These are phyloP conservation scores for Myiotriccus ornatus DNA, from an alignment of 2,797 vertebrate species.

Conservation along the genomic window DNA sequence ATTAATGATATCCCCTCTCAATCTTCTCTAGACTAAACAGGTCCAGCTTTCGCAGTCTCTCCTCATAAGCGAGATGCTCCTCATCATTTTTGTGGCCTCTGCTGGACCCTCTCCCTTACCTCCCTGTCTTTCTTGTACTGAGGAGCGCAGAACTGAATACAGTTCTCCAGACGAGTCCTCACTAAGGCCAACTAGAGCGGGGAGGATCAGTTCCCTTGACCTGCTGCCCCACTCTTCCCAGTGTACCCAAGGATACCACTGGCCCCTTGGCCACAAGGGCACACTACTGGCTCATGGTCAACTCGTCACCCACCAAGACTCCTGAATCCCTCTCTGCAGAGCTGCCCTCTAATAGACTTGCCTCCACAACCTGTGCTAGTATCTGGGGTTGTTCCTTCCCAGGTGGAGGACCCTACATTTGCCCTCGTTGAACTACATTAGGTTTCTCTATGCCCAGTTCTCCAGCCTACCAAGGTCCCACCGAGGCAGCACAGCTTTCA, in stretches of 20 bases:
- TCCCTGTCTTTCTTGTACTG: not conserved
- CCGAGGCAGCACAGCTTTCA: not conserved
- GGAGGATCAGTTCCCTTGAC: not conserved
- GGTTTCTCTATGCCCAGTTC: not conserved
- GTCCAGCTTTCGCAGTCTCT: not conserved
- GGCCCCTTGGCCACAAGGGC: not conserved
- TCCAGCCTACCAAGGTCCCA: not conserved
- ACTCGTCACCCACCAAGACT: not conserved
- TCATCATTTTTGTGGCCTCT: not conserved
- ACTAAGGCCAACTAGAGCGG: not conserved
- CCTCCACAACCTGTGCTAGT: not conserved
- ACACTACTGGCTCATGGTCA: not conserved
- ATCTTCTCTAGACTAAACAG: not conserved
- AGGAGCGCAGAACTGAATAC: not conserved
- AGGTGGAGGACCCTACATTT: not conserved
- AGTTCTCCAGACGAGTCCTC: not conserved
- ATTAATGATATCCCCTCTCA: not conserved
- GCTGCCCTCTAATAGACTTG: not conserved
- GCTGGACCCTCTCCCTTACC: not conserved
- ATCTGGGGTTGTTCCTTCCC: not conserved
- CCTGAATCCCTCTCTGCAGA: not conserved
- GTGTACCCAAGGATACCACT: not conserved
- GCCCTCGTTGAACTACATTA: not conserved
- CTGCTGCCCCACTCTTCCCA: not conserved
- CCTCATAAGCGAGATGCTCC: not conserved